A percentile compares a stretch with the other conserved stretches of the same genome.
These are phyloP conservation scores for Luidia sarsii DNA, from an alignment of 53 echinoderm and acorn worm genomes.

Conservation along the genomic window DNA sequence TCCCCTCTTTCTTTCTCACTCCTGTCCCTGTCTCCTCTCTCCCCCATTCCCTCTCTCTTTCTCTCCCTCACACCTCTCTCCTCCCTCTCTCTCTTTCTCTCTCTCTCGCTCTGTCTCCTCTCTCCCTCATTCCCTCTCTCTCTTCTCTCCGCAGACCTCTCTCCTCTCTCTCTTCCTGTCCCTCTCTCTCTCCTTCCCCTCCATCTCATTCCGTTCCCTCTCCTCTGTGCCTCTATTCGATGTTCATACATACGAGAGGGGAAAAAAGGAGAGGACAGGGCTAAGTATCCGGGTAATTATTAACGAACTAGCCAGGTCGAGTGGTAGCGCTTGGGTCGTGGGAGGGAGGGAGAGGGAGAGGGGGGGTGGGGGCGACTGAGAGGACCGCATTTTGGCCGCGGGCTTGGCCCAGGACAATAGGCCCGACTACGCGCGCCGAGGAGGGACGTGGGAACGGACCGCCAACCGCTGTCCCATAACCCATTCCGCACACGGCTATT, in stretches of 20 bases:
- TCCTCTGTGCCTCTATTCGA: not conserved
- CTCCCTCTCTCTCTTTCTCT: too few relatives aligned
- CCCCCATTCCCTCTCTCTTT: too few relatives aligned
- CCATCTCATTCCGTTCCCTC: not conserved
- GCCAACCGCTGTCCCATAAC: constrained; percentile 25
- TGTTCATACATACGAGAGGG: not conserved
- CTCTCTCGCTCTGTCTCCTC: too few relatives aligned
- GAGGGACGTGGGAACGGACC: constrained; percentile 26
- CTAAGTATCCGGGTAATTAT: constrained; percentile 39
- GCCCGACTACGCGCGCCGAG: not conserved
- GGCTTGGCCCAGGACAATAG: constrained; percentile 12
- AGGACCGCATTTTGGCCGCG: not conserved
- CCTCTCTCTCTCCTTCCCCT: not conserved
- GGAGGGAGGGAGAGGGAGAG: not conserved
- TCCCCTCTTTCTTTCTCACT: too few relatives aligned
- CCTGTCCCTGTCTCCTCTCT: too few relatives aligned
- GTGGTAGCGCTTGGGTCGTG: too few relatives aligned
- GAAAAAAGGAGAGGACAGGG: not conserved
- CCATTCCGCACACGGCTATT: too few relatives aligned
- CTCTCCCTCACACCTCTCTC: too few relatives aligned
- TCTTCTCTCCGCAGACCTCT: too few relatives aligned
- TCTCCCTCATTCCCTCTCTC: too few relatives aligned
- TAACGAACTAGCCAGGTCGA: too few relatives aligned
- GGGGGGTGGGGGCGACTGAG: not conserved
- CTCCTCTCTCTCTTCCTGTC: not conserved